Evolutionary conservation across 2,113 vertebrate genomes (phyloP), one percentile per base, ranked within the genome.

Genomic region (Origma solitaria): DNA sequence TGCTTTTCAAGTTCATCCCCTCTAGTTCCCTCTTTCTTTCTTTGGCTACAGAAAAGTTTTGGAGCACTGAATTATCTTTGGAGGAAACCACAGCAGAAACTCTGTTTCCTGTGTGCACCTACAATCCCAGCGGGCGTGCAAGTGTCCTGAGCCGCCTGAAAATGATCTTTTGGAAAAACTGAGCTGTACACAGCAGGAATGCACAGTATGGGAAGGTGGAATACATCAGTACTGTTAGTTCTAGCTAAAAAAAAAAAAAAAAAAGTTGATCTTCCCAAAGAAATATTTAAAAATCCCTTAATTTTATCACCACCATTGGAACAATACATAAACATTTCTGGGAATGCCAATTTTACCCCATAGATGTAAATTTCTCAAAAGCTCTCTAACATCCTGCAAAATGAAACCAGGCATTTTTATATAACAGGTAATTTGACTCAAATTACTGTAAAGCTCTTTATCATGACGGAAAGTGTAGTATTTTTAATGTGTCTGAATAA

Each of bases 251-350:
- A 8, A 24, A 83, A 78, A 69, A 64, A 35, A 2, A 64, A 35
- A 2, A 0, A 72, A 0, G 9, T 54, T 33, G 35, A 40, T 38
- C 24, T 76, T 45, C 12, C 23, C n/a, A 54, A 71, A 65, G 4
- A 87, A 85, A 60, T 68, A 68, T 4, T 56, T 31, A 6, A 14
- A 78, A 11, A 25, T 12, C 2, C 3, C 14, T 84, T 56, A 28
- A 72, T 66, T 66, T 65, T 28, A 80, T 77, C 71, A 69, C 42
- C 23, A 30, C 8, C 42, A 44, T 3, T 69, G n/a, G 70, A 84
- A 19, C 14, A 66, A 42, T 21, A 66, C 6, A 57, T 8, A 85
- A 80, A 66, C 30, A 75, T 80, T 86, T 80, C 53, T 90, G 3
- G 1, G 7, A 49, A 45, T 13, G 28, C 9, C 5, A 13, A 62